Evolutionary conservation across 2,888 invertebrate species (phyloP).

Genomic region (Didymodactylos carnosus): DNA sequence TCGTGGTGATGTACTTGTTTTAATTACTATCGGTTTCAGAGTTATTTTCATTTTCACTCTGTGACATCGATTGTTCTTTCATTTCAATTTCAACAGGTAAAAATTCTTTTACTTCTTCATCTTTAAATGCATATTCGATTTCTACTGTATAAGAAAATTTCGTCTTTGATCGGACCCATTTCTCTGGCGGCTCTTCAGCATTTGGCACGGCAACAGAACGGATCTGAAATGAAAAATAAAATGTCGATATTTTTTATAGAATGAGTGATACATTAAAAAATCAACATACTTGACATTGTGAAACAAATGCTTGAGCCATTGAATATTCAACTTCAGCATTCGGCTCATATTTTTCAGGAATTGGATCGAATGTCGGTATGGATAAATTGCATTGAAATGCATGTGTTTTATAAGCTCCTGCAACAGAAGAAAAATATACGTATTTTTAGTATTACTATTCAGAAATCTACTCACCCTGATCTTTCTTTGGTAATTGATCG

Average conservation of each 20-base stretch:
- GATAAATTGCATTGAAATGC: slow-evolving; percentile 79
- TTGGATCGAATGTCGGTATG: slow-evolving; percentile 84
- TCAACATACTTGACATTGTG: slow-evolving; percentile 7
- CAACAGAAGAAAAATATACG: slow-evolving; percentile 43
- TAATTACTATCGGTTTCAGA: not conserved
- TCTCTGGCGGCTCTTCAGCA: not conserved
- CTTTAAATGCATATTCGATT: slow-evolving; percentile 1
- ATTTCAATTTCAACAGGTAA: not conserved
- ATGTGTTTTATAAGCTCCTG: slow-evolving; percentile 91
- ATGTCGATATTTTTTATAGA: not conserved
- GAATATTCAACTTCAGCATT: slow-evolving; percentile 83
- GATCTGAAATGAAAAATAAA: not conserved
- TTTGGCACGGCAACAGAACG: not conserved
- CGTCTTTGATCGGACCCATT: not conserved
- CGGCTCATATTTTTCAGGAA: slow-evolving; percentile 73
- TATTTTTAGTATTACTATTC: not conserved
- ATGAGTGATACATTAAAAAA: not conserved
- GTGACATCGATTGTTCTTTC: not conserved
- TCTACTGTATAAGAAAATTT: not conserved
- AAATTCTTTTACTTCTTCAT: not conserved
- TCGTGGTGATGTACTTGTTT: too few species aligned
- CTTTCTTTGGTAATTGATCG: slow-evolving; percentile 85
- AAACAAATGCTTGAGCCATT: slow-evolving; percentile 50
- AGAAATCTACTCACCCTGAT: slow-evolving; percentile 59
- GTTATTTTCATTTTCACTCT: not conserved